Evolutionary conservation across 92 coral and sea anemone species (phyloP), one percentile per base, ranked within the genome.

Genomic region (Umimayanthus chanpuru): DNA sequence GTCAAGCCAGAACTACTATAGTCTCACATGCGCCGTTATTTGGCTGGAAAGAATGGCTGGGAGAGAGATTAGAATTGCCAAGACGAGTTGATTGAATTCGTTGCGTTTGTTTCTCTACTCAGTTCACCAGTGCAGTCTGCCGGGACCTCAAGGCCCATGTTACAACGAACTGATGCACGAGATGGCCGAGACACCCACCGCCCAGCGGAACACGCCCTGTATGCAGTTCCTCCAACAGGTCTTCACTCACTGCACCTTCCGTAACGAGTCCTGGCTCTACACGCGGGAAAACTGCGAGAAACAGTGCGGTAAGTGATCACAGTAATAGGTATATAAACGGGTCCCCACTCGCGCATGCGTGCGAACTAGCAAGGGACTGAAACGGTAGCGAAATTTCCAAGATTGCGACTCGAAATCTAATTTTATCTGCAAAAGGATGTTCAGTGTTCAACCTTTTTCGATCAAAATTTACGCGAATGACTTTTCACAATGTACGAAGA

Each of bases 91-190:
- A 53, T 14, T 12, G 68, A 55, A 7, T 43, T 53, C 68, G n/a
- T 30, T 39, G 18, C 32, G 28, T 21, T 56, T 12, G 23, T 65
- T 39, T 28, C 81, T 82, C 6, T 80, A 30, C 70, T 77, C 85
- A 96, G 98, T 92, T 26, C 91, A 94, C 23, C 92, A 94, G 6
- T 96, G 99, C 83, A 76, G 82, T 58, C 90, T 92, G 18, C 92
- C 94, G 16, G 94, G 92, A 44, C 98, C 94, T 2, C 88, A 79
- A 8, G 98, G 98, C 9, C 98, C 98, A 8, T 95, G 97, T 77
- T 93, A 91, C 77, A 87, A 88, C 41, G 99, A 91, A 16, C 85
- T 96, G 9, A 89, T 90, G 77, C 92, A 88, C 76, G 94, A 91
- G 56, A 87, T 96, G 26, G 75, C 90, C 39, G 73, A 89, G 64